A percentile compares a stretch with the other conserved stretches of the same genome.
phyloP scores from a whole-genome alignment of 2,113 vertebrate species.

The Oreocharis arfaki region DNA sequence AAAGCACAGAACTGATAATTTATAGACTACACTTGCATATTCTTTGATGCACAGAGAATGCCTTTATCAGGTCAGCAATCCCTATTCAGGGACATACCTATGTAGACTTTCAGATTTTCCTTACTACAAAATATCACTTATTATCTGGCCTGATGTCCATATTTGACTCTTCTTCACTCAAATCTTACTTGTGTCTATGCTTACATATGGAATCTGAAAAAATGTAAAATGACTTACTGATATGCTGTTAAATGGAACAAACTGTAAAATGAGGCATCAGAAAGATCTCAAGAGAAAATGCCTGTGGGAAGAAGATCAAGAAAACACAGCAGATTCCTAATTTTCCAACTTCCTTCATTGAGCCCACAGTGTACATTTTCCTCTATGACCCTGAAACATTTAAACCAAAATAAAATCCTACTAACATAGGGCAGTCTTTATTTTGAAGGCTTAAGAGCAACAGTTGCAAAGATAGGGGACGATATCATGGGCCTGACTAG shows the following conservation, averaged over 20 bases:
- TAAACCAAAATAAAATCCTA: background rate
- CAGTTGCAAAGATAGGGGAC: background rate
- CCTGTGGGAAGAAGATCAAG: background rate
- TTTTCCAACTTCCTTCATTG: background rate
- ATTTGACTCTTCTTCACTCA: background rate
- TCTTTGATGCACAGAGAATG: background rate
- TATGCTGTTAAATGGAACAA: background rate
- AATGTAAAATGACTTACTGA: background rate
- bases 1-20: background rate
- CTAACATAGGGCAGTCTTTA: background rate
- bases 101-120: background rate
- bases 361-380: background rate
- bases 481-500: background rate
- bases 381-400: background rate
- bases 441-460: background rate
- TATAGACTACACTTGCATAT: background rate
- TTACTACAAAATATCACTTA: background rate
- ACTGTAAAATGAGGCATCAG: background rate
- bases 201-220: background rate
- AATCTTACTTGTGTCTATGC: background rate
- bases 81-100: background rate
- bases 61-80: background rate
- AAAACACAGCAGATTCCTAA: background rate
- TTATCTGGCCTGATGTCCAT: background rate
- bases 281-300: background rate